These are phyloP conservation scores for Leucoptera coffeella DNA, from an alignment of 2,888 invertebrate genomes.

Conservation along the genomic window DNA sequence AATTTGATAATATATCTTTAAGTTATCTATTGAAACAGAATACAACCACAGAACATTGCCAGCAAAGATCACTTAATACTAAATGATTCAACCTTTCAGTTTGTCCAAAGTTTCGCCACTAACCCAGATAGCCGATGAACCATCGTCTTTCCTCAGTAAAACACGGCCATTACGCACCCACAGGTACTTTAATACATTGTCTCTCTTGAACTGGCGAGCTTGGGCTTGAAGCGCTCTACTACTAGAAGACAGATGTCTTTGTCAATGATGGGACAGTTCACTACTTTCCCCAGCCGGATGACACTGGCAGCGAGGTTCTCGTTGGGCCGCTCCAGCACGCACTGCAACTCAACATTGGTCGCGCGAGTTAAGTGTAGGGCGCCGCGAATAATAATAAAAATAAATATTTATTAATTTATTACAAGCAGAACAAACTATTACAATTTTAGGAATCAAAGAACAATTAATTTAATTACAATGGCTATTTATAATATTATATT, in stretches of 20 bases:
- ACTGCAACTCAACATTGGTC: constrained; percentile 1
- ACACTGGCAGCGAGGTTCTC: neutral
- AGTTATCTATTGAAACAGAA: neutral
- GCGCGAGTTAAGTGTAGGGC: too few relatives aligned
- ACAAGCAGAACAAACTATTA: too few relatives aligned
- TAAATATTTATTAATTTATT: too few relatives aligned
- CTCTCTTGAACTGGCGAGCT: neutral
- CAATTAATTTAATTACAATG: too few relatives aligned
- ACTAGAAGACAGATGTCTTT: neutral
- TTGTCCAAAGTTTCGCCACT: neutral
- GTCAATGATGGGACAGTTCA: neutral
- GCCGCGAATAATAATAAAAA: too few relatives aligned
- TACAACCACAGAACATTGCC: neutral
- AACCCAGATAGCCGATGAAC: neutral
- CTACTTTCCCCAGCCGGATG: neutral
- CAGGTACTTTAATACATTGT: neutral
- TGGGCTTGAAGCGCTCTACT: neutral
- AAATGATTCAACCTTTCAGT: too few relatives aligned
- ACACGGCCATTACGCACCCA: neutral
- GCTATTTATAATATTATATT: too few relatives aligned
- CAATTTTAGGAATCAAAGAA: too few relatives aligned
- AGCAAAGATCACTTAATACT: neutral
- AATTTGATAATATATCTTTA: neutral
- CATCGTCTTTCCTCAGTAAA: neutral
- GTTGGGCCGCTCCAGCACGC: neutral